Percentiles rank a stretch among this genome's conserved stretches.
phyloP scores from a whole-genome alignment of 2,888 invertebrate species.

The Bombyx huttoni region DNA sequence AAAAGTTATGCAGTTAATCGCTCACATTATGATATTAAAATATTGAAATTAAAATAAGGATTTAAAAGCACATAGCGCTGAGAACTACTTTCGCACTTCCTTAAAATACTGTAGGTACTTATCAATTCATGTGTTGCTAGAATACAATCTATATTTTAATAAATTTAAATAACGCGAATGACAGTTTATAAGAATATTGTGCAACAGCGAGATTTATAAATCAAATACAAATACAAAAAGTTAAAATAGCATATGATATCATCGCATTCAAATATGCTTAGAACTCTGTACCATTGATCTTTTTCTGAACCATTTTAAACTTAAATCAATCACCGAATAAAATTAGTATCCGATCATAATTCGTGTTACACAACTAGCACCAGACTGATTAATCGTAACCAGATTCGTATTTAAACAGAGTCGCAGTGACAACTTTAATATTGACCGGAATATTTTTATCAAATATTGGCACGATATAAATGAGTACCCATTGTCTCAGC shows the following conservation, averaged over 20 bases:
- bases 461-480: conserved; percentile 34
- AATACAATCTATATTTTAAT: neutral
- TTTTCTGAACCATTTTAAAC: neutral
- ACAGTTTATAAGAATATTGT: neutral
- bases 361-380: conserved; percentile 2
- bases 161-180: neutral
- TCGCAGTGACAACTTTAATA: conserved; percentile 10
- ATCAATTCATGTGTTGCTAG: neutral
- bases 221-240: neutral
- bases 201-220: neutral
- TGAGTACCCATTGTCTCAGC: conserved; percentile 40
- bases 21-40: conserved; percentile 71
- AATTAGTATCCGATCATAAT: conserved; percentile 1
- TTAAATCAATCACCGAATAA: conserved; percentile 1
- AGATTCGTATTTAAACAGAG: conserved; percentile 5
- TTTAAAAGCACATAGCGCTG: too few relatives aligned
- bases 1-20: conserved; percentile 72
- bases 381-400: conserved; percentile 5
- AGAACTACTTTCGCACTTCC: neutral
- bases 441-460: conserved; percentile 21
- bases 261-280: neutral
- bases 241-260: neutral
- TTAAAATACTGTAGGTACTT: neutral
- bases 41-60: conserved; percentile 60
- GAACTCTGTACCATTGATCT: neutral